Percentiles rank a stretch among this genome's conserved stretches.
phyloP scores from a whole-genome alignment of 2,888 invertebrate species.

The Dynastes maya region DNA sequence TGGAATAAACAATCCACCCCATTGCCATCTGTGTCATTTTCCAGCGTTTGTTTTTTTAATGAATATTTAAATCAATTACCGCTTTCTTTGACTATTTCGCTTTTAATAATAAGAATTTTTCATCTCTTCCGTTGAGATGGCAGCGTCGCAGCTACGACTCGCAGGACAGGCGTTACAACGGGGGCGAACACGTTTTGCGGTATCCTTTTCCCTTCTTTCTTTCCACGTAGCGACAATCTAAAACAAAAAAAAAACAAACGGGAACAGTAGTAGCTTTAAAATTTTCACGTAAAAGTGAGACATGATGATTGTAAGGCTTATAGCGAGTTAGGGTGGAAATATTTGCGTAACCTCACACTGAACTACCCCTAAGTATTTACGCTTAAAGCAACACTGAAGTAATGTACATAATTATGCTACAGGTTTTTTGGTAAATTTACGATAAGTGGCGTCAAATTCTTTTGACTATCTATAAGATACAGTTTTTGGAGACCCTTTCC shows the following conservation, averaged over 20 bases:
- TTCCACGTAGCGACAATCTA: background rate
- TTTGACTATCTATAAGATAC: too few relatives aligned
- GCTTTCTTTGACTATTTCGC: constrained; percentile 37
- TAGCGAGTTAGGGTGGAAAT: background rate
- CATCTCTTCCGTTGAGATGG: background rate
- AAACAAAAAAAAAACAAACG: background rate
- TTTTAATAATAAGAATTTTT: constrained; percentile 38
- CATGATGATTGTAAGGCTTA: background rate
- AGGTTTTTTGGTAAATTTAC: too few relatives aligned
- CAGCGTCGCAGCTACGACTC: background rate
- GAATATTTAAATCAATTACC: constrained; percentile 48
- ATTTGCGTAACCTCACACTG: background rate
- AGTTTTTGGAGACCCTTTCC: too few relatives aligned
- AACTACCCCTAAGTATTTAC: background rate
- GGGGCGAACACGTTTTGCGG: background rate
- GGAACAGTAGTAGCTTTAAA: background rate
- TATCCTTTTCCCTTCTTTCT: background rate
- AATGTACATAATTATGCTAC: background rate
- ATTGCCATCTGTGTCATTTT: constrained; percentile 48
- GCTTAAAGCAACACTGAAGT: background rate
- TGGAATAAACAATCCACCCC: constrained; percentile 53
- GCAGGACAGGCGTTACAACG: background rate
- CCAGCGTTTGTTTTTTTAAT: constrained; percentile 42
- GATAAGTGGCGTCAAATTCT: too few relatives aligned
- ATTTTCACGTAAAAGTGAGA: constrained; percentile 6